Evolutionary conservation across 2,113 vertebrate genomes (phyloP).

Genomic region (Apteryx mantelli): DNA sequence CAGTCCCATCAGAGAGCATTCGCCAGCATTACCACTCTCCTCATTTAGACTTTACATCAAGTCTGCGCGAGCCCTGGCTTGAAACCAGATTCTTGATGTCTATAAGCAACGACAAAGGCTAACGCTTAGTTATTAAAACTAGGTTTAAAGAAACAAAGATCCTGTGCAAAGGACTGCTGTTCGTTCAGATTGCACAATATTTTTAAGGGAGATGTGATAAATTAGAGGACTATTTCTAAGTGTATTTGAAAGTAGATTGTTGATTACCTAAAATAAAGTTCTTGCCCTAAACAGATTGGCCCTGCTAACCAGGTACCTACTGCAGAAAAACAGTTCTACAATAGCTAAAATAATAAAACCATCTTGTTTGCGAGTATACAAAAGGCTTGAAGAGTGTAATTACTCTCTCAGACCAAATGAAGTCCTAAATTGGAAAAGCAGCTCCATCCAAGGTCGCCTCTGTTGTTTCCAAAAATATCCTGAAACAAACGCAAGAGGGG

Average conservation of each 20-base stretch:
- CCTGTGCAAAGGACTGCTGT: background rate
- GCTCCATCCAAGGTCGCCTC: slow-evolving; percentile 87
- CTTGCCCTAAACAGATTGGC: background rate
- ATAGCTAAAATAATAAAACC: background rate
- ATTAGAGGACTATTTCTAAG: background rate
- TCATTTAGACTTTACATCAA: slow-evolving; percentile 73
- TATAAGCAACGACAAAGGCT: slow-evolving; percentile 66
- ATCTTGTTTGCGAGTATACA: background rate
- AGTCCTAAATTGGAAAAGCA: slow-evolving; percentile 92
- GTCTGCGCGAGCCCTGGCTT: slow-evolving; percentile 61
- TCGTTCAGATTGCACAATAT: slow-evolving; percentile 31
- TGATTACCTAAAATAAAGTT: slow-evolving; percentile 43
- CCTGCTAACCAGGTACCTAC: background rate
- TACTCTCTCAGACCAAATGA: slow-evolving; percentile 76
- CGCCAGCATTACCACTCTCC: slow-evolving; percentile 39
- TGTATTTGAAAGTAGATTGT: slow-evolving; percentile 32
- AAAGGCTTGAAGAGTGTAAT: slow-evolving; percentile 61
- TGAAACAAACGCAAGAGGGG: slow-evolving; percentile 84
- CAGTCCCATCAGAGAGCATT: slow-evolving; percentile 11
- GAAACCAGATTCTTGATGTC: slow-evolving; percentile 17
- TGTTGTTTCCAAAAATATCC: slow-evolving; percentile 92
- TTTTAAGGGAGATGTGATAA: slow-evolving; percentile 33
- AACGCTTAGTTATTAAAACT: background rate
- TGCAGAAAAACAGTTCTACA: background rate
- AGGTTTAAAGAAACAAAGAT: slow-evolving; percentile 44